Evolutionary conservation across 2,113 vertebrate species (phyloP), one percentile per base, ranked within the genome.

Genomic region (Pitta sordida): DNA sequence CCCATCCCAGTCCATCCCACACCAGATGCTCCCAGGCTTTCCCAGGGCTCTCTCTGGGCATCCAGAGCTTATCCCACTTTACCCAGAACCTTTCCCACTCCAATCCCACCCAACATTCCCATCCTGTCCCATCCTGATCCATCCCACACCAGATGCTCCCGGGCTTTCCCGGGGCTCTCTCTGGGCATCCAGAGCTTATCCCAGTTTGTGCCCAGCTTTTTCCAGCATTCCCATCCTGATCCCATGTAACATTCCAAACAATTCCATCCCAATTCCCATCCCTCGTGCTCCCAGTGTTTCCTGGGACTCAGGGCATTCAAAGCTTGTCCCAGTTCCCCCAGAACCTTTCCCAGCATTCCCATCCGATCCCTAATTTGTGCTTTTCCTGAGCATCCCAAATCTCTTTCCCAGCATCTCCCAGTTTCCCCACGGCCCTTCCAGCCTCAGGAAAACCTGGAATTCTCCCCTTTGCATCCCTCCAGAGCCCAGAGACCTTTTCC

Each of bases 391-490:
- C 39, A 41, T 41, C 39, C 39, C 10, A 41, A 41, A 41, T 41
- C n/a, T 41, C 39, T 14, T 41, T 14, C 39, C 39, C 39, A 41
- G 39, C 67, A 20, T 18, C 26, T 26, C 74, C 75, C 77, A 39
- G 23, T 29, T 51, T 11, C n/a, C 3, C 14, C 8, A 9, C 36
- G 24, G 3, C 49, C 24, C 22, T 24, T 22, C 41, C 23, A 21
- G 17, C 26, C 0, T 16, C 3, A 2, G 48, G 46, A 63, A 58
- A 32, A 7, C 3, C 52, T 3, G 43, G 58, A 60, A 36, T 29
- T 39, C 21, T 37, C 41, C 7, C 18, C 17, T n/a, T 3, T 24
- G 4, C 44, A 2, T 41, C 63, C 10, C 41, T 21, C 0, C 83
- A 97, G 93, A 36, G 9, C 15, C 0, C 3, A 0, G 93, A 91